phyloP scores from a whole-genome alignment of 2,888 invertebrate species.

The Sinhomidia bicolor region DNA sequence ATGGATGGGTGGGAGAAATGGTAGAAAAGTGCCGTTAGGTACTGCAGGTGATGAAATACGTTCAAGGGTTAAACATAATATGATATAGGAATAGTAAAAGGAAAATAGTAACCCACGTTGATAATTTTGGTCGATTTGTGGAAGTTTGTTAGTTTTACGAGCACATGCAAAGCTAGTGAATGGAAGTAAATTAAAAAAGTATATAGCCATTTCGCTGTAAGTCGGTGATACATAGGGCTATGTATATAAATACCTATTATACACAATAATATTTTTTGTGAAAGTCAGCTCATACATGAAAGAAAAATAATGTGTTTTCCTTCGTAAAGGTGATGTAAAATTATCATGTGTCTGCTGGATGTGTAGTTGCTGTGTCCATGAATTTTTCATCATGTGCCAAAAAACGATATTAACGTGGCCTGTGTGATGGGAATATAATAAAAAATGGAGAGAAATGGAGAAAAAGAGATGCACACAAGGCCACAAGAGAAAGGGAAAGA shows the following conservation, averaged over 20 bases:
- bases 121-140: no score
- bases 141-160: background rate
- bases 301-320: background rate
- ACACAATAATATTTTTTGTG: background rate
- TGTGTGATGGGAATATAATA: conserved; percentile 8
- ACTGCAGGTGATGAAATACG: background rate
- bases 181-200: background rate
- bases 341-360: background rate
- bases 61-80: no score
- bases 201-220: background rate
- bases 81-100: background rate
- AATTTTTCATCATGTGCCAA: conserved; percentile 66
- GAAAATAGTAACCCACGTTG: background rate
- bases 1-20: no score
- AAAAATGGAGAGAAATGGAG: conserved; percentile 34
- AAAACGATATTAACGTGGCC: conserved; percentile 44
- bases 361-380: conserved; percentile 38
- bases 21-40: background rate
- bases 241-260: background rate
- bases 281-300: background rate
- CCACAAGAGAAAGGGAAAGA: background rate
- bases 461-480: background rate
- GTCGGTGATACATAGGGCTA: background rate
- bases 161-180: background rate
- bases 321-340: background rate